Base-by-base conservation (phyloP, 1,140 invertebrate species). In the Calliopsis andreniformis region DNA sequence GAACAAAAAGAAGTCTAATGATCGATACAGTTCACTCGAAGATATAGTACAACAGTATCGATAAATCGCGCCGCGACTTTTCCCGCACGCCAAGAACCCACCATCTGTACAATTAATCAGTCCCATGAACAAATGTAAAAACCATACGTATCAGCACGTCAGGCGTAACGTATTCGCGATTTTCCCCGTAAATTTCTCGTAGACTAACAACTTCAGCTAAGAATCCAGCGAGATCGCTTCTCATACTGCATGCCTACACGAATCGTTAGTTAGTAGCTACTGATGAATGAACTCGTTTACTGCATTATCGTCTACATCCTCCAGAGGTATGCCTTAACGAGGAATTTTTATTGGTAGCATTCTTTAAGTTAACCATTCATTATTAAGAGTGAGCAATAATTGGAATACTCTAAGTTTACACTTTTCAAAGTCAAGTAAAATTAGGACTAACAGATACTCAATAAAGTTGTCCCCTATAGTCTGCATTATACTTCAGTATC, bases 101-200 rank as follows among this genome's bases (percentile, higher is more conserved):
- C 3, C 67, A 10, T 30, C 28, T 1, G 42, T 45, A 59, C 53
- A 45, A 59, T 59, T 20, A 43, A 39, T 25, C 53, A 32, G 43
- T 25, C 7, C 28, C 0, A 1, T 18, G 7, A 47, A 45, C 49
- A 16, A 58, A 20, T 10, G 49, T 18, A 16, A 16, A 32, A 23
- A 25, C n/a, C 30, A 18, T 6, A 28, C 28, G 25, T n/a, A 20
- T 10, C 25, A 14, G n/a, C 39, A 28, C 25, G 67, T 35, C 35
- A 20, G 35, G 39, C 28, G 30, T 58, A 58, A 58, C 55, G 30
- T n/a, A 49, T n/a, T 59, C 20, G 39, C 28, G 23, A 70, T 70
- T 70, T 70, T 70, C 45, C 53, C 28, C 28, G n/a, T 39, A 53
- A 70, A 47, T 70, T 58, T 53, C 55, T 14, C 28, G 53, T 45